Percentiles rank a stretch among this genome's conserved stretches.
Evolutionary conservation across 2,113 vertebrate species (phyloP).

Genomic region (Panthera leo): DNA sequence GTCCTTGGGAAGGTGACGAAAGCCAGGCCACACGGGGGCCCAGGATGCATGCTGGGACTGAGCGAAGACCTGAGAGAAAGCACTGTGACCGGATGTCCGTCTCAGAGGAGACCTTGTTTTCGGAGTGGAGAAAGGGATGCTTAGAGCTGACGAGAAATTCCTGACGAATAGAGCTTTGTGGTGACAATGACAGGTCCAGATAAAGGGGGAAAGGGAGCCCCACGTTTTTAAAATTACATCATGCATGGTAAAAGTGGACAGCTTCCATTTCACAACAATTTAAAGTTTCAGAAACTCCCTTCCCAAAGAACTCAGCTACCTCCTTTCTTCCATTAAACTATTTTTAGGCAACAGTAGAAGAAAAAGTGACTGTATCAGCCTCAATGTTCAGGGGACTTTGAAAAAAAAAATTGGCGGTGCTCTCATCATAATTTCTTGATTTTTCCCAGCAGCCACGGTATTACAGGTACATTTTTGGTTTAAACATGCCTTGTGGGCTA

Average conservation of each 20-base stretch:
- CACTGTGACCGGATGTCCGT: fast-evolving
- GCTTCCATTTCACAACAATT: background rate
- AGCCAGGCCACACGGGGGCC: fast-evolving
- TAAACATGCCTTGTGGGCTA: background rate
- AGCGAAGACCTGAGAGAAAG: background rate
- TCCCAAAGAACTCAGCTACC: background rate
- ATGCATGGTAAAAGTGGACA: background rate
- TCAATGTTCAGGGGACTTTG: background rate
- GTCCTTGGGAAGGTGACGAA: fast-evolving
- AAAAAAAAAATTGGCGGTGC: background rate
- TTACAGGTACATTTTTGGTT: background rate
- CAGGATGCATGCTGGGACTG: background rate
- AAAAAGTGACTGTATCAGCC: background rate
- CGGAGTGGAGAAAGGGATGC: background rate
- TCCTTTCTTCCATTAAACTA: background rate
- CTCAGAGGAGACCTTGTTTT: background rate
- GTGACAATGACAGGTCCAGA: fast-evolving
- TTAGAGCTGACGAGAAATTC: background rate
- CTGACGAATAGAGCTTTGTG: background rate
- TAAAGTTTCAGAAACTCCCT: background rate
- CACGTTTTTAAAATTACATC: background rate
- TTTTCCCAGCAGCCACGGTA: background rate
- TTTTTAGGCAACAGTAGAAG: background rate
- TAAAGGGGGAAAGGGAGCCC: background rate
- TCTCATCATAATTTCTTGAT: background rate